Evolutionary conservation across 2,113 vertebrate species (phyloP), one percentile per base, ranked within the genome.

Genomic region (Xiphorhynchus elegans): DNA sequence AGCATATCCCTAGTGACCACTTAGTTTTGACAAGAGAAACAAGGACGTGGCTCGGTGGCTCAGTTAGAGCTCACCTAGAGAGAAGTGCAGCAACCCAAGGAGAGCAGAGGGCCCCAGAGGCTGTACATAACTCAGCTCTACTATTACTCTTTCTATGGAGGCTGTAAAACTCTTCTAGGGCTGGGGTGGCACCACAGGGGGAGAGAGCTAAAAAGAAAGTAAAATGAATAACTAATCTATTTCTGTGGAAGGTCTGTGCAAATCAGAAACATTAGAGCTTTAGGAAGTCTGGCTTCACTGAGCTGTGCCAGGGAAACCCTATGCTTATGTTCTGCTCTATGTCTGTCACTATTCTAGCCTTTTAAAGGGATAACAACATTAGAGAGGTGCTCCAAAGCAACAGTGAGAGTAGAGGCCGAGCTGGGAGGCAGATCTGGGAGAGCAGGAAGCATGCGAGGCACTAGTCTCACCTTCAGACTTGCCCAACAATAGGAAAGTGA

Each of bases 121-220:
- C 63, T 83, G 11, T 69, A 29, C 23, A 25, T 76, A 90, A 81
- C 83, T 94, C 81, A 87, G 79, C 18, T 87, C 11, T 14, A 56
- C 80, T 87, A 39, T 83, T 70, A 87, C 25, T 86, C 87, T 92
- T 95, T 90, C 87, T 91, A 79, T 95, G 58, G 53, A 79, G 76
- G 56, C 60, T 90, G 64, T 93, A 90, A 95, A 97, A 81, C 53
- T 88, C 60, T 60, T 81, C 59, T 26, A 53, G 53, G 35, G 29
- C 31, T 78, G 60, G 17, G 31, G 49, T 56, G 56, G 83, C 26
- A 83, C 20, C 63, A 77, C 70, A 75, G 12, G 80, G 10, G 11
- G 46, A 90, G 23, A 67, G 33, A 89, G 87, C 18, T 76, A 39
- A 76, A 94, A 83, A 50, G 26, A 39, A 31, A 84, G 47, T 56